phyloP scores from a whole-genome alignment of 2,797 vertebrate species.

The Cirrhinus mrigala region DNA sequence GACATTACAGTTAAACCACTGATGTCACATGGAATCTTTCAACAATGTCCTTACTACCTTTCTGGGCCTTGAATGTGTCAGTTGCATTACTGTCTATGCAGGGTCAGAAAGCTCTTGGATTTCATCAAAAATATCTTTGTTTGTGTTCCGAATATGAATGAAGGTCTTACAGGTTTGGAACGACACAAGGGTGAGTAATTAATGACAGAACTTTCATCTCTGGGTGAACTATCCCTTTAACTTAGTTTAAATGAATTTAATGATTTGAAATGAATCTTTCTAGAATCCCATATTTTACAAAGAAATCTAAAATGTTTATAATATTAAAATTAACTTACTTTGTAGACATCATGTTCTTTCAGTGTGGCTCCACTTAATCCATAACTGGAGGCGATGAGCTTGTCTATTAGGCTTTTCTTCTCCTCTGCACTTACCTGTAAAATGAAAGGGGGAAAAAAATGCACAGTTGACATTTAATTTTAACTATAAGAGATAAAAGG shows the following conservation, averaged over 20 bases:
- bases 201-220: no score
- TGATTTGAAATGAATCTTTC: not conserved
- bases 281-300: not conserved
- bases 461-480: not conserved
- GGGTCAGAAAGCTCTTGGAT: no score
- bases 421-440: slow-evolving; percentile 83
- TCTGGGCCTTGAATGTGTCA: no score
- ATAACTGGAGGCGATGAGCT: slow-evolving; percentile 84
- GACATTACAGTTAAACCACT: no score
- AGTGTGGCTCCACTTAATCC: slow-evolving; percentile 68
- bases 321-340: slow-evolving; percentile 77
- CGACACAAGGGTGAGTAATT: no score
- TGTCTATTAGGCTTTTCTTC: slow-evolving; percentile 75
- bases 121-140: no score
- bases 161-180: no score
- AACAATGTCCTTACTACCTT: no score
- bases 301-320: not conserved
- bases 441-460: slow-evolving; percentile 47
- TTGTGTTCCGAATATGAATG: no score
- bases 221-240: no score
- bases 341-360: slow-evolving; percentile 85
- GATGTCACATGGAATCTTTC: no score
- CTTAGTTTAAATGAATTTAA: not conserved
- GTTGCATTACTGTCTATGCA: no score
- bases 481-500: not conserved